A percentile compares a stretch with the other conserved stretches of the same genome.
These are phyloP conservation scores for Calliscelio sp. DNA, from an alignment of 2,888 invertebrate species.

Conservation along the genomic window DNA sequence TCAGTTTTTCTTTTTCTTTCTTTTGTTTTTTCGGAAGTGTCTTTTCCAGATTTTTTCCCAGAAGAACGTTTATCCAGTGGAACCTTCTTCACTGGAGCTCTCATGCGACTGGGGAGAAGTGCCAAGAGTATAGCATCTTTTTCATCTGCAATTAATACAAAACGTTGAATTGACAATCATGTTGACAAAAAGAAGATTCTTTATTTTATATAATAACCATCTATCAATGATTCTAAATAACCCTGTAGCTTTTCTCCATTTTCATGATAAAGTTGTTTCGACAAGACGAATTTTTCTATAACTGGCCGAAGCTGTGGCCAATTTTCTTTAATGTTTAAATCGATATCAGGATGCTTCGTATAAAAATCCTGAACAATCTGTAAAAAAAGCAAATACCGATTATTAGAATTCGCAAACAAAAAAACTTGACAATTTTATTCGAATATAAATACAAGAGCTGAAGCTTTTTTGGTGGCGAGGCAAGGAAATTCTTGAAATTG, in stretches of 20 bases:
- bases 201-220: neutral
- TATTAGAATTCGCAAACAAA: neutral
- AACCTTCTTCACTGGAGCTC: neutral
- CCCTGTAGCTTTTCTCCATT: conserved; percentile 4
- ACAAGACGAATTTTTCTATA: conserved; percentile 10
- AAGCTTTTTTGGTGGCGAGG: conserved; percentile 8
- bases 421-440: neutral
- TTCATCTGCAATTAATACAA: conserved; percentile 2
- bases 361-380: conserved; percentile 24
- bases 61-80: neutral
- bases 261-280: conserved; percentile 15
- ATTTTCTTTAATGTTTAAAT: conserved; percentile 5
- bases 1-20: neutral
- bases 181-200: neutral
- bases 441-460: conserved; percentile 9
- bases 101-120: conserved; percentile 1
- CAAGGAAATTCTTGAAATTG: conserved; percentile 20
- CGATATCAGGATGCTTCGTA: conserved; percentile 4
- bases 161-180: too few relatives aligned
- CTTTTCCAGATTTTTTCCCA: neutral
- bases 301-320: conserved; percentile 10
- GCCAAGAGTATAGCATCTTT: neutral
- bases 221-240: neutral
- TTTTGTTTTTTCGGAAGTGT: neutral
- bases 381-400: neutral